A percentile compares a stretch with the other conserved stretches of the same genome.
Evolutionary conservation across 2,888 invertebrate species (phyloP).

Genomic region (Caenorhabditis sinica): DNA sequence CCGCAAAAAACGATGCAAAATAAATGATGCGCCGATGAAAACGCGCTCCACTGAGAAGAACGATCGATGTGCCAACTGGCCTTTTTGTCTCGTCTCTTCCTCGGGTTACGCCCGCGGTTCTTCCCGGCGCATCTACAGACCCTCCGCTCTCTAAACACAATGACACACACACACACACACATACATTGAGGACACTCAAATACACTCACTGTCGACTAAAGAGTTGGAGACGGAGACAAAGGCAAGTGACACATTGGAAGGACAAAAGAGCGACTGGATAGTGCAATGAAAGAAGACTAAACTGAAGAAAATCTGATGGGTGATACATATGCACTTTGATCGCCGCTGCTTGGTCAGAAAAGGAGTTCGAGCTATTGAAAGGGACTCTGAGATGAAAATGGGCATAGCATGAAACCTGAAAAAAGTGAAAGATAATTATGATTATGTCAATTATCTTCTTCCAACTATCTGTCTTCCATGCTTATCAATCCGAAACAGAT

Average conservation of each 20-base stretch:
- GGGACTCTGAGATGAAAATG: too few relatives aligned
- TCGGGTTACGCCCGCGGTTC: neutral
- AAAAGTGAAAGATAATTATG: neutral
- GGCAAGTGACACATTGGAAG: conserved; percentile 14
- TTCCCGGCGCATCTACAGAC: conserved; percentile 32
- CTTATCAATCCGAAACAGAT: neutral
- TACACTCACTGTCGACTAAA: conserved; percentile 25
- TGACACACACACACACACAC: conserved; percentile 20
- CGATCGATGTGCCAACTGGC: conserved; percentile 64
- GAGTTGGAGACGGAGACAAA: conserved; percentile 38
- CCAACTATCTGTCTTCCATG: neutral
- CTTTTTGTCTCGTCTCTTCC: conserved; percentile 24
- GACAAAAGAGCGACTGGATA: conserved; percentile 15
- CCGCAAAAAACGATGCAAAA: neutral
- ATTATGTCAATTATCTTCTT: neutral
- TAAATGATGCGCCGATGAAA: conserved; percentile 45
- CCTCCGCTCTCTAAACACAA: conserved; percentile 6
- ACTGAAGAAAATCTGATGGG: neutral
- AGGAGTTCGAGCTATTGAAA: too few relatives aligned
- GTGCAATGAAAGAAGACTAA: neutral
- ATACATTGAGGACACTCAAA: conserved; percentile 12
- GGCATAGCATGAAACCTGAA: too few relatives aligned
- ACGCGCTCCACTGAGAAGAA: conserved; percentile 42
- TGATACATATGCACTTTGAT: neutral
- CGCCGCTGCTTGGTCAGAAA: too few relatives aligned